Evolutionary conservation across 1,140 invertebrate genomes (phyloP).

Genomic region (Pseudomyrmex pallidus): DNA sequence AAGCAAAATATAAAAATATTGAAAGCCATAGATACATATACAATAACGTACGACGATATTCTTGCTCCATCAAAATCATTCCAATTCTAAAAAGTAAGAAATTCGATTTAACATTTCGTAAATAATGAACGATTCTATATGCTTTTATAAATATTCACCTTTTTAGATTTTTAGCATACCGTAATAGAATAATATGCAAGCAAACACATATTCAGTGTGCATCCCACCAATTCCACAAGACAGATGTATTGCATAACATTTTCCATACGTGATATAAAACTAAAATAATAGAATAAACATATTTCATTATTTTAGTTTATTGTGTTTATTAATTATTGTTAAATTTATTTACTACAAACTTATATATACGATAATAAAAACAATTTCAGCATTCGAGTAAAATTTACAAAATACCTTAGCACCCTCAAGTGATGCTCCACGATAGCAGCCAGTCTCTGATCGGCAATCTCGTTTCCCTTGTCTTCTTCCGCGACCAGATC

Average conservation of each 20-base stretch:
- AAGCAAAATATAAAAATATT: slow-evolving; percentile 78
- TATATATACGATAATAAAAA: background rate
- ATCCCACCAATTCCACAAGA: slow-evolving; percentile 73
- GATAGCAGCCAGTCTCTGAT: slow-evolving; percentile 67
- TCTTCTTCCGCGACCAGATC: slow-evolving; percentile 22
- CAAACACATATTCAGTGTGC: slow-evolving; percentile 75
- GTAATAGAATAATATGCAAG: slow-evolving; percentile 77
- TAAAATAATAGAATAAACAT: slow-evolving; percentile 20
- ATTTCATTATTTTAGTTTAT: too few relatives aligned
- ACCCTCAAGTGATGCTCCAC: slow-evolving; percentile 72
- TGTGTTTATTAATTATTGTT: too few relatives aligned
- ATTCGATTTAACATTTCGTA: slow-evolving; percentile 15
- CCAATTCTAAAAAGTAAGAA: slow-evolving; percentile 70
- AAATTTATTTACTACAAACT: background rate
- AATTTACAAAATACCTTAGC: slow-evolving; percentile 51
- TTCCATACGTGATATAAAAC: slow-evolving; percentile 72
- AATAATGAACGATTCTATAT: slow-evolving; percentile 8
- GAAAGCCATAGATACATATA: slow-evolving; percentile 67
- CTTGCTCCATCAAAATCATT: slow-evolving; percentile 39
- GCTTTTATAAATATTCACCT: slow-evolving; percentile 27
- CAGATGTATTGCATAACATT: slow-evolving; percentile 71
- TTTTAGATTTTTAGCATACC: slow-evolving; percentile 68
- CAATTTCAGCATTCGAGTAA: background rate
- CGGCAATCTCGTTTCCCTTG: background rate
- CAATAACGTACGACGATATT: slow-evolving; percentile 42